Base-by-base conservation (phyloP, 1,140 invertebrate genomes). In the Lordiphosa clarofinis region DNA sequence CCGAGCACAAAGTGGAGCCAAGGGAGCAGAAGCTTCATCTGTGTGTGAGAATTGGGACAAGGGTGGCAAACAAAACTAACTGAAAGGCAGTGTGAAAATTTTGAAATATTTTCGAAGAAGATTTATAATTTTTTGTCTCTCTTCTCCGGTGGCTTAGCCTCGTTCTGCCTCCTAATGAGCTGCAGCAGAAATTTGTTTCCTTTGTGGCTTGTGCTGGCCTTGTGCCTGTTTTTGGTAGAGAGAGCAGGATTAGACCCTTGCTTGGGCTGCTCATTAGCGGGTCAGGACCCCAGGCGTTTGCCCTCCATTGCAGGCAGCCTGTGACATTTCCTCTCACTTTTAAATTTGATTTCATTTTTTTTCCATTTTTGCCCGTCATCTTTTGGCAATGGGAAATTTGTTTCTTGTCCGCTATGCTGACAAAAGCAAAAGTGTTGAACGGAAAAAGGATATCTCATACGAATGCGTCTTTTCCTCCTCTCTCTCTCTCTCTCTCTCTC, bases 191-290 rank as follows among this genome's bases (percentile, higher is more conserved):
- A 43, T 62, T 40, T 38, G 42, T 46, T 60, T 31, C 33, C 33
- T n/a, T 35, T 61, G 36, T 28, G 24, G 24, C 24, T 4, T 7
- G 24, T 9, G 47, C 64, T 68, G 64, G 64, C 64, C 64, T 68
- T 68, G 64, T 56, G 64, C 63, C 63, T 47, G 68, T 68, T 68
- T 67, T 67, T 1, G 1, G 12, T 3, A 15, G 4, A 36, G 9
- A 39, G 28, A 55, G 37, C 11, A 11, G 10, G 38, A 37, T 5
- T 6, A 24, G 63, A 49, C 47, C 64, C 63, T 67, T 67, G 37
- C 55, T 67, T 68, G 67, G 59, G 49, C 61, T 49, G 64, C 64
- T 68, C 64, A 68, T 68, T 68, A 68, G 64, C 64, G 63, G 63
- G 64, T 68, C 64, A 68, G 63, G 65, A 44, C 64, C 53, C 64